Conservation (phyloP, 2,797 vertebrate species). For the Taenioides sp. region DNA sequence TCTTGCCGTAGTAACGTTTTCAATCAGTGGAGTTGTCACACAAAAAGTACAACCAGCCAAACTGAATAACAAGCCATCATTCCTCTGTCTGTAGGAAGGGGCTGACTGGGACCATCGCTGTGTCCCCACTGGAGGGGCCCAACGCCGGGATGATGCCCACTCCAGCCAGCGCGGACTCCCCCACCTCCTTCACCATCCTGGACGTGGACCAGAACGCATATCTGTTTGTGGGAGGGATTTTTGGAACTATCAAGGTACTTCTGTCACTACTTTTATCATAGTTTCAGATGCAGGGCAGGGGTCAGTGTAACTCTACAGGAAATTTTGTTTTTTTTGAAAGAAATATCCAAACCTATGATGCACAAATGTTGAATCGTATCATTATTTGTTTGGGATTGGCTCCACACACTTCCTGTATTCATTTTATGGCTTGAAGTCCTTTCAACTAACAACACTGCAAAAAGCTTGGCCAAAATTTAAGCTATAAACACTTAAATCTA, state of each 20-base stretch:
- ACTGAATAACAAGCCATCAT: constrained; percentile 16
- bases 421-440: too few relatives aligned
- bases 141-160: constrained; percentile 87
- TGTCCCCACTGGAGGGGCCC: constrained; percentile 89
- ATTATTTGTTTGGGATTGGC: too few relatives aligned
- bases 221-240: constrained; percentile 94
- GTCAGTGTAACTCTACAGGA: too few relatives aligned
- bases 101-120: constrained; percentile 91
- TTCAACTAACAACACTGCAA: too few relatives aligned
- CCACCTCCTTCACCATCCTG: constrained; percentile 88
- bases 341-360: too few relatives aligned
- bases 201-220: constrained; percentile 94
- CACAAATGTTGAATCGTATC: too few relatives aligned
- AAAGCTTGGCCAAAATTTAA: too few relatives aligned
- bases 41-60: constrained; percentile 21
- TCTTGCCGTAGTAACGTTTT: constrained; percentile 17
- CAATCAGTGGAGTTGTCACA: constrained; percentile 22
- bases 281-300: too few relatives aligned
- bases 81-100: constrained; percentile 79
- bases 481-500: too few relatives aligned
- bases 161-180: constrained; percentile 81
- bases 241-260: constrained; percentile 86
- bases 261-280: not conserved
- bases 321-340: too few relatives aligned
- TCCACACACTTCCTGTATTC: too few relatives aligned